These are phyloP conservation scores for Rhea pennata DNA, from an alignment of 2,113 vertebrate species.

Conservation along the genomic window DNA sequence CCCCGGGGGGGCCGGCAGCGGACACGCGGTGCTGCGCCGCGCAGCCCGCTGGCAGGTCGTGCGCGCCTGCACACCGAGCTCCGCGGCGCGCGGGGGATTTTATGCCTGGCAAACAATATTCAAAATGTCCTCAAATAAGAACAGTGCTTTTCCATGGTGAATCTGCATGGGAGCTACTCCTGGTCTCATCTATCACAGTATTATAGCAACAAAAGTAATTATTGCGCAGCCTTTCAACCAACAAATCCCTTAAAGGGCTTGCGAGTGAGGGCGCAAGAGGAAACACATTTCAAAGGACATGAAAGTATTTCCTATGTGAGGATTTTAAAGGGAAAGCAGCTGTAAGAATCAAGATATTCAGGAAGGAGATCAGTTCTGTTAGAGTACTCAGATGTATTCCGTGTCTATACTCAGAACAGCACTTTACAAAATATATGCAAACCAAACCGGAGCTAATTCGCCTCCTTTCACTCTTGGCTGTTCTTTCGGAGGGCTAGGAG, in stretches of 20 bases:
- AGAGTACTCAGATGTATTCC: constrained; percentile 65
- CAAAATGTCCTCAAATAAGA: background rate
- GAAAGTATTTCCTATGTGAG: constrained; percentile 58
- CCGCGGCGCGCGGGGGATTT: background rate
- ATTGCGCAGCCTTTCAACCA: constrained; percentile 55
- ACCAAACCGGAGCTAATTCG: constrained; percentile 50
- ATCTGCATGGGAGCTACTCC: background rate
- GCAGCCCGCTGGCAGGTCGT: rapidly evolving
- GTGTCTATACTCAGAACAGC: constrained; percentile 63
- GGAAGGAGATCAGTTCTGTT: constrained; percentile 69
- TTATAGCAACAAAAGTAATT: constrained; percentile 25
- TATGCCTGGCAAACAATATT: background rate
- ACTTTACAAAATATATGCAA: constrained; percentile 50
- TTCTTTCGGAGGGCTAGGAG: constrained; percentile 58
- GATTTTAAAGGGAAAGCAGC: constrained; percentile 74
- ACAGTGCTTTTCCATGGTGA: background rate
- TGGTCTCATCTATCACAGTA: background rate
- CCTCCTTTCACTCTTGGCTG: constrained; percentile 69
- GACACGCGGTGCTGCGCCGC: rapidly evolving
- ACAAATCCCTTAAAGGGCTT: constrained; percentile 3
- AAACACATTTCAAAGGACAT: constrained; percentile 22
- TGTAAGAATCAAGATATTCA: constrained; percentile 70
- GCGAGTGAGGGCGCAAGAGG: background rate
- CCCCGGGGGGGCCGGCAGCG: background rate
- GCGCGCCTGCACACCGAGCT: background rate